phyloP scores from a whole-genome alignment of 2,888 invertebrate genomes.

The Xestia rhomboidea region DNA sequence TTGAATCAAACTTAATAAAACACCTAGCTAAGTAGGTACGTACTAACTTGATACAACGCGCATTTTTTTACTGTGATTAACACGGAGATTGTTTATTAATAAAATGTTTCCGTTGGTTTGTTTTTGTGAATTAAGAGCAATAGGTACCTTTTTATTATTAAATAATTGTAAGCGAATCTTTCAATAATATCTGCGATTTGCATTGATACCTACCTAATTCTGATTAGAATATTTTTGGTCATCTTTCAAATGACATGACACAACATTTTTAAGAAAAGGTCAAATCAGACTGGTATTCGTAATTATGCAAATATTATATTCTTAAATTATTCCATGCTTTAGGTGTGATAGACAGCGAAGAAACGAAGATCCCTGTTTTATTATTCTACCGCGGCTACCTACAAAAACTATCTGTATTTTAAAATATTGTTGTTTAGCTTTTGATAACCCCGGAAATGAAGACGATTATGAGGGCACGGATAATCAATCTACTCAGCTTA shows the following conservation, averaged over 20 bases:
- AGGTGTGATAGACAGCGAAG: neutral
- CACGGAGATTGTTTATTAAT: neutral
- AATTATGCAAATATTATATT: slow-evolving; percentile 1
- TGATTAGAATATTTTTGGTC: slow-evolving; percentile 17
- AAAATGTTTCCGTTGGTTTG: neutral
- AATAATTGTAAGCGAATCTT: neutral
- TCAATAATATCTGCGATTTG: slow-evolving; percentile 17
- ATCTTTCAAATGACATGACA: slow-evolving; percentile 25
- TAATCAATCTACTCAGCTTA: slow-evolving; percentile 16
- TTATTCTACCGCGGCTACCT: neutral
- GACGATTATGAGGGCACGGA: slow-evolving; percentile 7
- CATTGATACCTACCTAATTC: slow-evolving; percentile 21
- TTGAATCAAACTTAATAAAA: neutral
- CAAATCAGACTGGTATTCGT: neutral
- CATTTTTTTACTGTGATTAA: neutral
- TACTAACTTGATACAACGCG: neutral
- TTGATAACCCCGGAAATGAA: slow-evolving; percentile 23
- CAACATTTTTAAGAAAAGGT: slow-evolving; percentile 47
- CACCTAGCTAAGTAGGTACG: neutral
- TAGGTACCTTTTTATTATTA: neutral
- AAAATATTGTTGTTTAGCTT: slow-evolving; percentile 4
- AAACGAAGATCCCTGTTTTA: neutral
- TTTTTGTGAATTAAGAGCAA: slow-evolving; percentile 6
- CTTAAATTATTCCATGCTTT: slow-evolving; percentile 9
- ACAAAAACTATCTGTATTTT: neutral